These are phyloP conservation scores for Formica aserva DNA, from an alignment of 2,888 invertebrate species.

Conservation along the genomic window DNA sequence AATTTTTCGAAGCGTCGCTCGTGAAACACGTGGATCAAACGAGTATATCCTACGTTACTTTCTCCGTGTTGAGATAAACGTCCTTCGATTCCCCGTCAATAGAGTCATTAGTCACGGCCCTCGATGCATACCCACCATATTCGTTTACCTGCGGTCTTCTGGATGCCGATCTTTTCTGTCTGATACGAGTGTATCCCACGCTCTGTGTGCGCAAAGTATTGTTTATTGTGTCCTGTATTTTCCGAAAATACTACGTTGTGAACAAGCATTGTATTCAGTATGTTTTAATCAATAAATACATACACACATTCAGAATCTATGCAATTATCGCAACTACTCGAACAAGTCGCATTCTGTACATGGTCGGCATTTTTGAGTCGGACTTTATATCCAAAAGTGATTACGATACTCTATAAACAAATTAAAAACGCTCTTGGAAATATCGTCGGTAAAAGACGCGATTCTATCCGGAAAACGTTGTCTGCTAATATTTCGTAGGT, in stretches of 20 bases:
- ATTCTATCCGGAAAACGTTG: slow-evolving; percentile 57
- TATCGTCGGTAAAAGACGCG: too few relatives aligned
- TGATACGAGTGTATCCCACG: slow-evolving; percentile 64
- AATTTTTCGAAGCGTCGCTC: slow-evolving; percentile 4
- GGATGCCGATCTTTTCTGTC: slow-evolving; percentile 40
- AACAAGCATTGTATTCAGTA: background rate
- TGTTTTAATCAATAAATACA: background rate
- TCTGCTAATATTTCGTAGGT: slow-evolving; percentile 7
- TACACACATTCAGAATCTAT: background rate
- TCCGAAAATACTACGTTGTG: slow-evolving; percentile 21
- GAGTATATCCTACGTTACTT: slow-evolving; percentile 57
- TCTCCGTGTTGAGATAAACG: slow-evolving; percentile 76
- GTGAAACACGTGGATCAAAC: slow-evolving; percentile 20
- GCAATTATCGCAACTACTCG: background rate
- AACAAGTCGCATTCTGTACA: background rate
- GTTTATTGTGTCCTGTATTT: slow-evolving; percentile 57
- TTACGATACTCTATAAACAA: background rate
- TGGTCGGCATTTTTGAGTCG: background rate
- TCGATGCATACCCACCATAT: slow-evolving; percentile 78
- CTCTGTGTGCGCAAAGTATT: slow-evolving; percentile 26
- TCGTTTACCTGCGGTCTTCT: slow-evolving; percentile 72
- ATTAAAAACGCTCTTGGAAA: background rate
- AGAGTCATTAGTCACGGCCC: slow-evolving; percentile 83
- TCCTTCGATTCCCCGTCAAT: slow-evolving; percentile 79
- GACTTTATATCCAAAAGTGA: background rate